These are phyloP conservation scores for Nymphalis urticae DNA, from an alignment of 2,888 invertebrate species.

Conservation along the genomic window DNA sequence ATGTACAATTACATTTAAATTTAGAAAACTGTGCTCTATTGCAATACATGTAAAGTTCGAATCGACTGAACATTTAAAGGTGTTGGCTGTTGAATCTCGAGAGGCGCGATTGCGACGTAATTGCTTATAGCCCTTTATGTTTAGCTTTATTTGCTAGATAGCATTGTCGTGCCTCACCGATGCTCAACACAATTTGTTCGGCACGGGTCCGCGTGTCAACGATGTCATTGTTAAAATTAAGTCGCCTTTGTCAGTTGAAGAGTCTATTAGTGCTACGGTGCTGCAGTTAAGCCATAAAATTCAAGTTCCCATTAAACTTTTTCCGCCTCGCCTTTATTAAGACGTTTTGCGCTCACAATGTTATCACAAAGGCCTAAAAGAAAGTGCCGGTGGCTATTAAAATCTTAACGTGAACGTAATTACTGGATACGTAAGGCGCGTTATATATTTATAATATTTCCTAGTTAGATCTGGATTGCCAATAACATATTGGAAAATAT, in stretches of 20 bases:
- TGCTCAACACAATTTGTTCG: constrained; percentile 15
- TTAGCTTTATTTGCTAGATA: constrained; percentile 22
- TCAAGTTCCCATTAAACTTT: constrained; percentile 32
- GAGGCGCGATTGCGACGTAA: constrained; percentile 46
- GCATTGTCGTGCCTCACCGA: constrained; percentile 16
- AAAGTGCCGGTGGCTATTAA: constrained; percentile 4
- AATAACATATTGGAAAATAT: too few species aligned
- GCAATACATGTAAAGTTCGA: background rate
- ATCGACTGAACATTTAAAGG: background rate
- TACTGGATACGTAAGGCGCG: background rate
- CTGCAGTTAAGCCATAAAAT: constrained; percentile 23
- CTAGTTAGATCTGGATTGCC: background rate
- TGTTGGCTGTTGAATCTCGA: background rate
- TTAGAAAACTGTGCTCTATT: background rate
- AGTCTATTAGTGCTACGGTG: constrained; percentile 23
- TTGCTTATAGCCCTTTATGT: constrained; percentile 41
- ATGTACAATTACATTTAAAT: constrained; percentile 12
- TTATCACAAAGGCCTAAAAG: constrained; percentile 13
- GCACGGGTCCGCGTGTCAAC: constrained; percentile 15
- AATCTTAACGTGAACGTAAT: constrained; percentile 14
- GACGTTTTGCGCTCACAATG: constrained; percentile 9
- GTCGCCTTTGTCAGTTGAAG: constrained; percentile 18
- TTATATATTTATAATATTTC: background rate
- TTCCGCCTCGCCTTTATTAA: constrained; percentile 22
- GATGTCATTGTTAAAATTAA: constrained; percentile 15